These are phyloP conservation scores for Lepus oiostolus DNA, from an alignment of 2,797 vertebrate genomes.

Conservation along the genomic window DNA sequence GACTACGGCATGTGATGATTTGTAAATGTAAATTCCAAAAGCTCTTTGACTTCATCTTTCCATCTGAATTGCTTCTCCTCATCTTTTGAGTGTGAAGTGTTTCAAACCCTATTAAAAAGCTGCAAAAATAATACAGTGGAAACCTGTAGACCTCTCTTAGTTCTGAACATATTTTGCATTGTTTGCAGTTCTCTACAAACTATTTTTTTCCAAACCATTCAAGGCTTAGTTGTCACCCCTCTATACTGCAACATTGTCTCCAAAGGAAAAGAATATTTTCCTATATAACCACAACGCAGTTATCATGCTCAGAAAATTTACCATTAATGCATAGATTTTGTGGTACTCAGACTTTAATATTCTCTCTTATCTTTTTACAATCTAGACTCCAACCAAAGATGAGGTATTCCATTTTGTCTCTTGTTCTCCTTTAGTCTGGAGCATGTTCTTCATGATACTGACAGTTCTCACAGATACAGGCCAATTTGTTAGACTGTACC, in stretches of 20 bases:
- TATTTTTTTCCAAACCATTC: neutral
- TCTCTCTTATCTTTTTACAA: neutral
- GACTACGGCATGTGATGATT: neutral
- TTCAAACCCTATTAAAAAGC: conserved; percentile 2
- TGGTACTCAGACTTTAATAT: neutral
- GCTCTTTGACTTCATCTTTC: conserved; percentile 27
- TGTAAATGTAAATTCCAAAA: neutral
- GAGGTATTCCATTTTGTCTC: neutral
- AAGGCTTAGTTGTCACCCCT: neutral
- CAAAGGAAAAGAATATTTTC: neutral
- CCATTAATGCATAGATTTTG: neutral
- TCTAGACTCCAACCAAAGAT: neutral
- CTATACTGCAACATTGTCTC: neutral
- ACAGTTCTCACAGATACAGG: neutral
- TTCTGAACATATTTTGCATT: neutral
- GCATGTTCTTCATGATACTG: neutral
- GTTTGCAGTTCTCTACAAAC: neutral
- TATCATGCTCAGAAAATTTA: neutral
- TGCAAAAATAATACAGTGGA: neutral
- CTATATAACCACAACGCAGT: neutral
- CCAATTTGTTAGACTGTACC: neutral
- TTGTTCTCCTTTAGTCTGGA: neutral
- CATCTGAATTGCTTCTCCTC: neutral
- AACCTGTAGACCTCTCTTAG: neutral
- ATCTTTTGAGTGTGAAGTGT: conserved; percentile 45